These are phyloP conservation scores for Beroe forskalii DNA, from an alignment of 37 sponge, comb jelly and placozoan genomes.

Conservation along the genomic window DNA sequence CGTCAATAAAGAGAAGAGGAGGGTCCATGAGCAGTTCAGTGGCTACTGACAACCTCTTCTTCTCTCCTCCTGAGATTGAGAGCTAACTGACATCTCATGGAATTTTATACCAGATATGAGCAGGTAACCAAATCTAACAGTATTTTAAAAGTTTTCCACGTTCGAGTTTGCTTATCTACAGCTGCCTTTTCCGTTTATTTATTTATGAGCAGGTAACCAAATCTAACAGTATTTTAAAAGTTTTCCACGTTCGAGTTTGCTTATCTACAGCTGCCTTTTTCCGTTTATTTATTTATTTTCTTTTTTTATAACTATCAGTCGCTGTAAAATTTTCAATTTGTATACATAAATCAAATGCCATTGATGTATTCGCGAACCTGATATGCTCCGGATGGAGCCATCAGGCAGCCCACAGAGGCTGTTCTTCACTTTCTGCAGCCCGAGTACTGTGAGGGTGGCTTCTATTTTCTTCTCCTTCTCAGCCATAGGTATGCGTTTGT, in stretches of 20 bases:
- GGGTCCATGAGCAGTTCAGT: constrained; percentile 67
- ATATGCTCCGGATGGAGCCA: neutral
- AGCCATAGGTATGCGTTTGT: neutral
- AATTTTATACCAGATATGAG: neutral
- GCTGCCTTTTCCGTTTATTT: no score
- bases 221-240: no score
- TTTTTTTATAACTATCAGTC: no score
- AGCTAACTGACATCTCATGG: neutral
- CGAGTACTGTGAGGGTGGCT: neutral
- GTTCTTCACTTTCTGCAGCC: constrained; percentile 6
- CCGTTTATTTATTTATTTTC: no score
- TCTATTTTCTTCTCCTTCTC: constrained; percentile 22
- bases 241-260: no score
- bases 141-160: neutral
- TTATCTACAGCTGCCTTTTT: no score
- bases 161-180: neutral
- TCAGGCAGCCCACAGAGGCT: neutral
- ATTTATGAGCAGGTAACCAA: no score
- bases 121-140: neutral
- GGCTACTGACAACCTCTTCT: constrained; percentile 25
- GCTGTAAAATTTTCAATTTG: no score
- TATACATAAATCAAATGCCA: no score
- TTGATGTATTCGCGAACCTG: no score
- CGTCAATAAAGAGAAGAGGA: constrained; percentile 71
- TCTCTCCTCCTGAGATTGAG: constrained; percentile 18